Evolutionary conservation across 2,113 vertebrate genomes (phyloP).

Genomic region (Apteryx mantelli): DNA sequence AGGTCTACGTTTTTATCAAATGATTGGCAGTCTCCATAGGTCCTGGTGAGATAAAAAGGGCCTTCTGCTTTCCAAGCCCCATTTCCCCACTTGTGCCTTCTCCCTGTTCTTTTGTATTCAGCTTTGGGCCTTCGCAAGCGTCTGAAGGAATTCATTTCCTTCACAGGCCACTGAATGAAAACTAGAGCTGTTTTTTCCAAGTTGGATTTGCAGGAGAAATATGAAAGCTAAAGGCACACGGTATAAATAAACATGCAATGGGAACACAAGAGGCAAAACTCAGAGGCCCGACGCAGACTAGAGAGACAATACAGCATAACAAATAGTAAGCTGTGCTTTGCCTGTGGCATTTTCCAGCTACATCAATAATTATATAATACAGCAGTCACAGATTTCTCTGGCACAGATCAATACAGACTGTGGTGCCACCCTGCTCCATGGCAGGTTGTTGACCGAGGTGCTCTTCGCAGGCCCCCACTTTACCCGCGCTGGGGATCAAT

Average conservation of each 20-base stretch:
- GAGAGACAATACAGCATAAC: constrained; percentile 82
- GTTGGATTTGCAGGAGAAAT: constrained; percentile 79
- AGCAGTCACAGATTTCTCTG: constrained; percentile 72
- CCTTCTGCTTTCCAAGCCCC: constrained; percentile 12
- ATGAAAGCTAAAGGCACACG: constrained; percentile 77
- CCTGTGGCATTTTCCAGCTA: constrained; percentile 79
- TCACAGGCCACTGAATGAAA: constrained; percentile 43
- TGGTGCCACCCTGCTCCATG: constrained; percentile 14
- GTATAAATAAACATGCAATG: constrained; percentile 84
- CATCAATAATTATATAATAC: constrained; percentile 84
- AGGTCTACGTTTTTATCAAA: constrained; percentile 36
- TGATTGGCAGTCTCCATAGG: constrained; percentile 43
- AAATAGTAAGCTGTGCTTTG: constrained; percentile 75
- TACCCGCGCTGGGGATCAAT: not conserved
- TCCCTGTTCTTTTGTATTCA: constrained; percentile 64
- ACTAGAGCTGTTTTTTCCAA: constrained; percentile 72
- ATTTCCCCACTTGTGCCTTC: not conserved
- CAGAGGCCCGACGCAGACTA: constrained; percentile 54
- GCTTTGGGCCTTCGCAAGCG: constrained; percentile 4
- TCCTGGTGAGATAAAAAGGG: not conserved
- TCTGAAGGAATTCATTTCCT: constrained; percentile 72
- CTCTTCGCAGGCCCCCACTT: not conserved
- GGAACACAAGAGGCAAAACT: constrained; percentile 76
- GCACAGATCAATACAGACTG: constrained; percentile 59
- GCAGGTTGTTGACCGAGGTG: constrained; percentile 43